A percentile compares a stretch with the other conserved stretches of the same genome.
These are phyloP conservation scores for Sebastiscus albofasciatus DNA, from an alignment of 2,797 vertebrate genomes.

Conservation along the genomic window DNA sequence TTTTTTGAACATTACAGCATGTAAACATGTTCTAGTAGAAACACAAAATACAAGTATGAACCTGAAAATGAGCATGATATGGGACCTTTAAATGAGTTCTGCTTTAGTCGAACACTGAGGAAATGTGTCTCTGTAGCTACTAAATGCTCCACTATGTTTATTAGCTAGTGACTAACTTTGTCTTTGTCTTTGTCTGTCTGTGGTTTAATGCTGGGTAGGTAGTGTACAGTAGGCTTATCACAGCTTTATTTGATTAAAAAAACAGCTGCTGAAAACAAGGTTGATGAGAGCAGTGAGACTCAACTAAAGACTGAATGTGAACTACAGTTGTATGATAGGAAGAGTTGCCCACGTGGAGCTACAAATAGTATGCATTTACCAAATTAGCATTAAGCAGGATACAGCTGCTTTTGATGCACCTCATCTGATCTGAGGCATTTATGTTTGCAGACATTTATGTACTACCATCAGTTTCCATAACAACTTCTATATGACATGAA, in stretches of 20 bases:
- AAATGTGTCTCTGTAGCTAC: background rate
- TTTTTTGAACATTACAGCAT: too few relatives aligned
- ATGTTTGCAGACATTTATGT: too few relatives aligned
- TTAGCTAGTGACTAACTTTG: background rate
- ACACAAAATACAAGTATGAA: too few relatives aligned
- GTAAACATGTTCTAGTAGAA: too few relatives aligned
- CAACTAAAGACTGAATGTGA: too few relatives aligned
- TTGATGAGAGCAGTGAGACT: too few relatives aligned
- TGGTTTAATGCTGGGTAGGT: background rate
- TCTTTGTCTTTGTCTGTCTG: background rate
- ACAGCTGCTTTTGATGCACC: too few relatives aligned
- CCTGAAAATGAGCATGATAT: rapidly evolving
- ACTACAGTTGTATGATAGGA: too few relatives aligned
- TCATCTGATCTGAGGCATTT: too few relatives aligned
- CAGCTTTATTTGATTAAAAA: background rate
- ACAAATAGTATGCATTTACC: background rate
- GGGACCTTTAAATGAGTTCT: background rate
- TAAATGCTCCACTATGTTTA: background rate
- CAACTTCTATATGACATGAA: background rate
- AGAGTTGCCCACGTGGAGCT: too few relatives aligned
- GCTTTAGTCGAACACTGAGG: background rate
- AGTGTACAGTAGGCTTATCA: background rate
- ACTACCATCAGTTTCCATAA: background rate
- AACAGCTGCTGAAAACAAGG: too few relatives aligned
- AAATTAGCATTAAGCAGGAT: background rate